Conservation (phyloP, 2,797 vertebrate genomes). For the Vultur gryphus region DNA sequence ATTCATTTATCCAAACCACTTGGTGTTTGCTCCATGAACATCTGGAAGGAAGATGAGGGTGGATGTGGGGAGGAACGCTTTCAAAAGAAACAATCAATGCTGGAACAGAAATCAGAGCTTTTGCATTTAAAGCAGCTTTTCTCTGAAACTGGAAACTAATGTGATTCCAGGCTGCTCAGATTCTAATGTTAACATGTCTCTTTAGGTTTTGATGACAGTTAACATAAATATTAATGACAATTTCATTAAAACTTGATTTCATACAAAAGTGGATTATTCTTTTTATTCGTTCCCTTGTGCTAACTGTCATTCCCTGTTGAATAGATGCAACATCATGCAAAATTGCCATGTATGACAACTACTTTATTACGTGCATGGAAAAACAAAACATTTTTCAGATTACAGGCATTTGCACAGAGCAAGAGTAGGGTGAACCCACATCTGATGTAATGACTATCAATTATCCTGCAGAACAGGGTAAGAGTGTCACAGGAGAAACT, state of each 20-base stretch:
- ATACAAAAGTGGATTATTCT: slow-evolving; percentile 23
- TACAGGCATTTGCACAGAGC: background rate
- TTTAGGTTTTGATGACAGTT: slow-evolving; percentile 53
- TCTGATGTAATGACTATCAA: background rate
- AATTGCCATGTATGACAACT: background rate
- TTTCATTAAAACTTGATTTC: slow-evolving; percentile 56
- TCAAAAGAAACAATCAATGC: slow-evolving; percentile 56
- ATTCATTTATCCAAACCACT: slow-evolving; percentile 30
- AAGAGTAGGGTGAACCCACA: background rate
- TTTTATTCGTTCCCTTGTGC: slow-evolving; percentile 1
- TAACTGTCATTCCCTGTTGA: background rate
- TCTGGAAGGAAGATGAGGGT: slow-evolving; percentile 66
- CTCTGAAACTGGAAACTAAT: slow-evolving; percentile 20
- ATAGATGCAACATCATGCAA: background rate
- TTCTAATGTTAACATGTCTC: slow-evolving; percentile 13
- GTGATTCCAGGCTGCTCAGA: slow-evolving; percentile 9
- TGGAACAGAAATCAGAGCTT: slow-evolving; percentile 51
- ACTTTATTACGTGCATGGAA: background rate
- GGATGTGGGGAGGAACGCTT: slow-evolving; percentile 18
- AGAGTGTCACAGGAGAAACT: background rate
- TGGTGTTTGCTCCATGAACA: slow-evolving; percentile 56
- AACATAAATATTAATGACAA: slow-evolving; percentile 65
- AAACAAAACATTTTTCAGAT: slow-evolving; percentile 45
- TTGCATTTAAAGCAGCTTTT: slow-evolving; percentile 60
- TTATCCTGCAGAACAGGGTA: background rate